These are phyloP conservation scores for Cephalotes varians DNA, from an alignment of 2,888 invertebrate species.

Conservation along the genomic window DNA sequence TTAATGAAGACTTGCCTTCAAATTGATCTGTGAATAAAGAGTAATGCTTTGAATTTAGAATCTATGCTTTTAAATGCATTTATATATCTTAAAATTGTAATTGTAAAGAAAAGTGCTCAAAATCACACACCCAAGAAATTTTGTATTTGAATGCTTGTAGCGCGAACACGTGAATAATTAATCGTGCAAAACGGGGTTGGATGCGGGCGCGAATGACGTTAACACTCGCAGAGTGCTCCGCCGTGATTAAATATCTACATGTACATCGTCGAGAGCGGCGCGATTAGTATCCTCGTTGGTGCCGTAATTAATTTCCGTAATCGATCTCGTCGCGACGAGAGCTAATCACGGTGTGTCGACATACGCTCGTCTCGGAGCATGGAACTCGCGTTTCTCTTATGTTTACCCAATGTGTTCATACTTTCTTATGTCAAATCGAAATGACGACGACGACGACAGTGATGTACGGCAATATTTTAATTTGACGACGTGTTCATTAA, in stretches of 20 bases:
- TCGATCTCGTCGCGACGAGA: constrained; percentile 42
- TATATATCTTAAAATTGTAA: background rate
- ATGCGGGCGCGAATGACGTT: constrained; percentile 39
- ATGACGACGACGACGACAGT: background rate
- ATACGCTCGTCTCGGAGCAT: background rate
- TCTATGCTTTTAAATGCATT: background rate
- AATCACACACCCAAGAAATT: background rate
- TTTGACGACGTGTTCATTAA: background rate
- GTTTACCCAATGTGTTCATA: background rate
- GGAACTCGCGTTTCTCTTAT: background rate
- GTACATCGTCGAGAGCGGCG: constrained; percentile 26
- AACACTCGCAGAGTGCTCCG: constrained; percentile 16
- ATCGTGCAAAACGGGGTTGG: constrained; percentile 13
- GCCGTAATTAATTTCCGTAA: constrained; percentile 50
- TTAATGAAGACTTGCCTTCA: background rate
- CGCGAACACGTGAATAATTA: constrained; percentile 34
- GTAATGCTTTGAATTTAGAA: background rate
- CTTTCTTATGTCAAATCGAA: background rate
- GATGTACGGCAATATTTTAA: background rate
- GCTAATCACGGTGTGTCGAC: constrained; percentile 44
- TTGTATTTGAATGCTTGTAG: background rate
- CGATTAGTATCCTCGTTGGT: constrained; percentile 36
- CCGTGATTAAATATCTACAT: constrained; percentile 46
- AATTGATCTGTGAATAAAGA: background rate
- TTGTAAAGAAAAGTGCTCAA: background rate